A percentile compares a stretch with the other conserved stretches of the same genome.
Conservation (phyloP, 2,797 vertebrate genomes). For the Anolis apletophallus region DNA sequence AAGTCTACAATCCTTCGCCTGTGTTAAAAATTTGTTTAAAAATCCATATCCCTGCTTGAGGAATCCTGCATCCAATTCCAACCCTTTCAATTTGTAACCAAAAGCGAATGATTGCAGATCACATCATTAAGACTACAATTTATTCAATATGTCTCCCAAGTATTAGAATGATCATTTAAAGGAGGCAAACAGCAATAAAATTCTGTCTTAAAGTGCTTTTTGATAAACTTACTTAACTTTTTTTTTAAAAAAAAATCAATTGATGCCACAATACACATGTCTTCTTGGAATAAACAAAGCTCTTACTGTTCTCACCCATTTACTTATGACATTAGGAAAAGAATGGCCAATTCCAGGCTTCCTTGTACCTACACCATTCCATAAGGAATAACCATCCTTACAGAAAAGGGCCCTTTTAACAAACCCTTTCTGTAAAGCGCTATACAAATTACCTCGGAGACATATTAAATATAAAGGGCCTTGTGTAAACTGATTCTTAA, state of each 20-base stretch:
- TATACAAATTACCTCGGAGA: conserved; percentile 79
- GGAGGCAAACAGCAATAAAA: conserved; percentile 77
- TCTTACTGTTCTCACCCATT: conserved; percentile 68
- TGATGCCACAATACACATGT: conserved; percentile 56
- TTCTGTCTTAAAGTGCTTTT: conserved; percentile 81
- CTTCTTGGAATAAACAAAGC: conserved; percentile 59
- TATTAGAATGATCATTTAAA: conserved; percentile 71
- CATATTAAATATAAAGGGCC: conserved; percentile 88
- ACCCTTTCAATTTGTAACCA: conserved; percentile 71
- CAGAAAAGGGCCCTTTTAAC: conserved; percentile 50
- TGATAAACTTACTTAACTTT: conserved; percentile 61
- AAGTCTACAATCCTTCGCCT: conserved; percentile 64
- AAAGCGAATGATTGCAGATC: conserved; percentile 80
- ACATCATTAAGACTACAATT: conserved; percentile 77
- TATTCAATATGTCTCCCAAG: conserved; percentile 86
- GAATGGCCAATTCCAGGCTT: conserved; percentile 63
- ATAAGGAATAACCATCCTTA: conserved; percentile 58
- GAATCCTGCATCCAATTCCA: conserved; percentile 69
- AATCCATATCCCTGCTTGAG: conserved; percentile 62
- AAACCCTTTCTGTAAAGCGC: conserved; percentile 59
- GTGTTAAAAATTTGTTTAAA: conserved; percentile 56
- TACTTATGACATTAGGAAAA: conserved; percentile 59
- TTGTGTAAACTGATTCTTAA: conserved; percentile 87
- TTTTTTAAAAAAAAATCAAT: conserved; percentile 42
- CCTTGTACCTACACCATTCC: conserved; percentile 57